These are phyloP conservation scores for Psittacula echo DNA, from an alignment of 2,797 vertebrate species.

Conservation along the genomic window DNA sequence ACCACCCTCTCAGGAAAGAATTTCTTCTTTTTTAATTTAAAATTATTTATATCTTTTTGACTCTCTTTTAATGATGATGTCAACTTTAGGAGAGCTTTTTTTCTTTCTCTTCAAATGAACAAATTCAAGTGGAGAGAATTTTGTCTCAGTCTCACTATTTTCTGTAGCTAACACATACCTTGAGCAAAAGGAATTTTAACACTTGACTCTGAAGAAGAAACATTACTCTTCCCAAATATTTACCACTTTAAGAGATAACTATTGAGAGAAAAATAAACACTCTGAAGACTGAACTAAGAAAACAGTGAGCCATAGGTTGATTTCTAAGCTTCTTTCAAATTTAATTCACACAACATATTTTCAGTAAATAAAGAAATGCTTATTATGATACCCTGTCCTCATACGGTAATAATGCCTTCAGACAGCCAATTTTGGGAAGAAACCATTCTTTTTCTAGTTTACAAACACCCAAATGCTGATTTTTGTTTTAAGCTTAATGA, in stretches of 20 bases:
- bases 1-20: too few species aligned
- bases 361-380: not conserved
- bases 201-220: not conserved
- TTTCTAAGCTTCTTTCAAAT: not conserved
- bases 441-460: not conserved
- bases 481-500: not conserved
- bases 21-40: not conserved
- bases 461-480: not conserved
- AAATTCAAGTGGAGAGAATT: not conserved
- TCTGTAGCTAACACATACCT: not conserved
- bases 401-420: not conserved
- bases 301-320: fast-evolving
- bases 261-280: not conserved
- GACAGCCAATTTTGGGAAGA: not conserved
- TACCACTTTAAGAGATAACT: not conserved
- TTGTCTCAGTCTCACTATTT: not conserved
- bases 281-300: not conserved
- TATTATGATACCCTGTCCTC: not conserved
- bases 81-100: not conserved
- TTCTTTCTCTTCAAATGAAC: not conserved
- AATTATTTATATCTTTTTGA: not conserved
- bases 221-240: not conserved
- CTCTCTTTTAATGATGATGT: not conserved
- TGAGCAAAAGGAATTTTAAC: not conserved
- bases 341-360: not conserved